phyloP scores from a whole-genome alignment of 2,113 vertebrate genomes.

The Megaceryle maxima region DNA sequence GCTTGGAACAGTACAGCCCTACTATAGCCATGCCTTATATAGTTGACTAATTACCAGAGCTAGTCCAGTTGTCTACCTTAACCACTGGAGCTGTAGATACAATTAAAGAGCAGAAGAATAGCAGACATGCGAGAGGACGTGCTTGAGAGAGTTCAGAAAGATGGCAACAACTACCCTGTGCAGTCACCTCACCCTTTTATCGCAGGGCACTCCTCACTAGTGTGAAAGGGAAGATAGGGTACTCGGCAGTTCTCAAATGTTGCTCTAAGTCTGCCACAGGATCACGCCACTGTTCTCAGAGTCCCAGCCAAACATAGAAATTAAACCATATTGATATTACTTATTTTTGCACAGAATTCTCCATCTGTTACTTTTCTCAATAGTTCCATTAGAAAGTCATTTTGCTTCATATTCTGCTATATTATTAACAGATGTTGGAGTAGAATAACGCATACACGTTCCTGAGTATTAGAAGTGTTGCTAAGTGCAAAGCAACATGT shows the following conservation, averaged over 20 bases:
- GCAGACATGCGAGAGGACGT: neutral
- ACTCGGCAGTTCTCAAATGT: rapidly evolving
- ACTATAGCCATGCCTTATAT: no score
- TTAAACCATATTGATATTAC: neutral
- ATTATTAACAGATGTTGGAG: slow-evolving; percentile 36
- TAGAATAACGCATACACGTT: neutral
- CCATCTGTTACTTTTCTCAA: slow-evolving; percentile 20
- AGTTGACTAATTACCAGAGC: neutral
- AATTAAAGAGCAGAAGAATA: neutral
- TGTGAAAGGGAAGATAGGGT: neutral
- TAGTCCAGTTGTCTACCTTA: neutral
- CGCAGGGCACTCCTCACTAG: neutral
- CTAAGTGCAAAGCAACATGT: neutral
- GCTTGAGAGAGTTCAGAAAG: neutral
- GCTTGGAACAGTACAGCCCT: neutral
- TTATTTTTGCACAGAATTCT: slow-evolving; percentile 20
- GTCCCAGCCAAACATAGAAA: neutral
- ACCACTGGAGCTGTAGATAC: neutral
- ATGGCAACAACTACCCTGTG: neutral
- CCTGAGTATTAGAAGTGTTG: neutral
- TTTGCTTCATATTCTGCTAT: neutral
- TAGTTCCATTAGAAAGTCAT: neutral
- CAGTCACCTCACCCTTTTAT: neutral
- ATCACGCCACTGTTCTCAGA: neutral
- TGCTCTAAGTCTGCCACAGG: neutral